phyloP scores from a whole-genome alignment of 2,888 invertebrate species.

The Apamea crenata region DNA sequence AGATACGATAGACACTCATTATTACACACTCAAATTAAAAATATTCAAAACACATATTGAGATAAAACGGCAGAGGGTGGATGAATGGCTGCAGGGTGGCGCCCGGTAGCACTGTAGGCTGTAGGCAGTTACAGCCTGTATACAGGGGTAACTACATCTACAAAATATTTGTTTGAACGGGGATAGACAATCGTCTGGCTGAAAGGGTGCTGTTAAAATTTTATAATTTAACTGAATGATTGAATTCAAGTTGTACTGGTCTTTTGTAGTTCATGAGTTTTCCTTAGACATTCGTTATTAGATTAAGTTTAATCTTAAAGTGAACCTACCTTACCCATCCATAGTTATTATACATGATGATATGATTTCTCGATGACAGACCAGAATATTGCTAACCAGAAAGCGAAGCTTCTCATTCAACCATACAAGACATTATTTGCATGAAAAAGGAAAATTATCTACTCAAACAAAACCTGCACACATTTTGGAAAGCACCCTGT shows the following conservation, averaged over 20 bases:
- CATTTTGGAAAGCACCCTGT: slow-evolving; percentile 56
- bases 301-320: background rate
- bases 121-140: slow-evolving; percentile 16
- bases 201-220: slow-evolving; percentile 15
- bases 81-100: slow-evolving; percentile 32
- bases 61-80: slow-evolving; percentile 49
- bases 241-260: background rate
- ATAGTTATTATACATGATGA: background rate
- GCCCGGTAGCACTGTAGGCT: background rate
- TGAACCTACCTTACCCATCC: background rate
- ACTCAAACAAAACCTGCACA: slow-evolving; percentile 14
- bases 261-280: background rate
- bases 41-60: slow-evolving; percentile 35
- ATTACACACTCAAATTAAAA: slow-evolving; percentile 29
- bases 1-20: background rate
- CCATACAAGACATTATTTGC: background rate
- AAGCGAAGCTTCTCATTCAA: background rate
- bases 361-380: background rate
- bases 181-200: slow-evolving; percentile 2
- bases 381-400: background rate
- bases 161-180: slow-evolving; percentile 52
- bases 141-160: slow-evolving; percentile 46
- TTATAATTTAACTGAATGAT: background rate
- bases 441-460: slow-evolving; percentile 22
- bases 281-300: background rate